These are phyloP conservation scores for Hyposoter dolosus DNA, from an alignment of 2,888 invertebrate genomes.

Conservation along the genomic window DNA sequence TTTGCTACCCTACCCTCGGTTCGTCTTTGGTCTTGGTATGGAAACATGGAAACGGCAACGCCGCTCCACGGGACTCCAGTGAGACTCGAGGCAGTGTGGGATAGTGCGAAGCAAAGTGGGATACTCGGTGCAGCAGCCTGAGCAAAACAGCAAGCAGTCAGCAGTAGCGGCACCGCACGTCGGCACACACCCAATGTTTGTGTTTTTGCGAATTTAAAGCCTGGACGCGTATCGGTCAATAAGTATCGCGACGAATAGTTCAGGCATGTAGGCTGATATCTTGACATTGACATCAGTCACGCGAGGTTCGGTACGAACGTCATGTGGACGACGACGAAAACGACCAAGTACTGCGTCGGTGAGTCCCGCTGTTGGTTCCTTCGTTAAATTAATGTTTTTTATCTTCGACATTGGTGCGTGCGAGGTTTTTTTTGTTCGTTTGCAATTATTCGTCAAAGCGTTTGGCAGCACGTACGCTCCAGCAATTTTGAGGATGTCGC, in stretches of 20 bases:
- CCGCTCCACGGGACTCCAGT: conserved; percentile 53
- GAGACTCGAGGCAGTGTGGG: conserved; percentile 47
- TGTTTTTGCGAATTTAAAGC: conserved; percentile 79
- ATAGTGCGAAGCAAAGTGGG: conserved; percentile 75
- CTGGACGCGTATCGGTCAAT: conserved; percentile 33
- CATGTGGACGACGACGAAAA: conserved; percentile 92
- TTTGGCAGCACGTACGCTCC: background rate
- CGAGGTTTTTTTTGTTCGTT: background rate
- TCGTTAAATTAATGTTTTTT: conserved; percentile 3
- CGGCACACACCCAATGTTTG: conserved; percentile 82
- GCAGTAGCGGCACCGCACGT: conserved; percentile 1
- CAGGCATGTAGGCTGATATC: conserved; percentile 33
- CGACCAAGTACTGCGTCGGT: conserved; percentile 91
- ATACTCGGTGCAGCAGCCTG: conserved; percentile 8
- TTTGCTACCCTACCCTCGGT: background rate
- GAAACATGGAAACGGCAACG: conserved; percentile 56
- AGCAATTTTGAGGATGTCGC: background rate
- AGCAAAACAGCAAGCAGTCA: conserved; percentile 1
- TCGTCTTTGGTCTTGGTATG: conserved; percentile 11
- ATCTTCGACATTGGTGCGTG: background rate
- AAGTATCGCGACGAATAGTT: conserved; percentile 16
- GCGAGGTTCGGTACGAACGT: conserved; percentile 26
- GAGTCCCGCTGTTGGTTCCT: conserved; percentile 83
- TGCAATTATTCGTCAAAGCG: background rate
- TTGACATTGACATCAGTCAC: conserved; percentile 1